phyloP scores from a whole-genome alignment of 2,113 vertebrate species.

The Neomonachus schauinslandi region DNA sequence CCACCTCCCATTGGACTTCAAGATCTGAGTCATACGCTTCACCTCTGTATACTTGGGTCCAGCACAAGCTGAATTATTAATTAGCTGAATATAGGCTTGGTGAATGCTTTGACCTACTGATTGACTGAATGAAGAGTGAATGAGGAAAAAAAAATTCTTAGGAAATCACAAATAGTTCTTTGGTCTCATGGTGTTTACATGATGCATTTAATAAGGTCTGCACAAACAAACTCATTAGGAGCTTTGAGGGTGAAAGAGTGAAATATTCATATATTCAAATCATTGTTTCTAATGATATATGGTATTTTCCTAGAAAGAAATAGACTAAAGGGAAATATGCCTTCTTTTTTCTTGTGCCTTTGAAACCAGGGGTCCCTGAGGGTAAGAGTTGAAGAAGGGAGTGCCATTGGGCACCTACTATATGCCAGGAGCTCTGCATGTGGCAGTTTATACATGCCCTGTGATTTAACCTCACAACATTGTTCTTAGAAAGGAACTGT shows the following conservation, averaged over 20 bases:
- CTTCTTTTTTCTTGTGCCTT: background rate
- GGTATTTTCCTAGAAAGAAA: background rate
- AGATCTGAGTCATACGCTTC: background rate
- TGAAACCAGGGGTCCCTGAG: background rate
- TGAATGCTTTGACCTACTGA: background rate
- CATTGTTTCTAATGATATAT: background rate
- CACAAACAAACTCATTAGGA: background rate
- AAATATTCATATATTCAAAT: background rate
- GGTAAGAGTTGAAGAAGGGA: background rate
- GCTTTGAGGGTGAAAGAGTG: background rate
- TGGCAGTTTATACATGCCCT: background rate
- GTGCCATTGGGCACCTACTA: background rate
- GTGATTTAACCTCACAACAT: background rate
- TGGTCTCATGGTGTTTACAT: background rate
- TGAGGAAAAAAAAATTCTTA: background rate
- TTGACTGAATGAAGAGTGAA: background rate
- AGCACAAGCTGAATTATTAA: background rate
- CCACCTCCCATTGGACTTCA: background rate
- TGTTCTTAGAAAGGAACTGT: background rate
- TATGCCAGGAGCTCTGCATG: background rate
- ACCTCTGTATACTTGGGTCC: background rate
- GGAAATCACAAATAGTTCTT: background rate
- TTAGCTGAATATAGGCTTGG: background rate
- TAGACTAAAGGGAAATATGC: background rate
- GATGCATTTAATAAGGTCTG: background rate